Base-by-base conservation (phyloP, 2,888 invertebrate species). In the Ceraclea dissimilis region DNA sequence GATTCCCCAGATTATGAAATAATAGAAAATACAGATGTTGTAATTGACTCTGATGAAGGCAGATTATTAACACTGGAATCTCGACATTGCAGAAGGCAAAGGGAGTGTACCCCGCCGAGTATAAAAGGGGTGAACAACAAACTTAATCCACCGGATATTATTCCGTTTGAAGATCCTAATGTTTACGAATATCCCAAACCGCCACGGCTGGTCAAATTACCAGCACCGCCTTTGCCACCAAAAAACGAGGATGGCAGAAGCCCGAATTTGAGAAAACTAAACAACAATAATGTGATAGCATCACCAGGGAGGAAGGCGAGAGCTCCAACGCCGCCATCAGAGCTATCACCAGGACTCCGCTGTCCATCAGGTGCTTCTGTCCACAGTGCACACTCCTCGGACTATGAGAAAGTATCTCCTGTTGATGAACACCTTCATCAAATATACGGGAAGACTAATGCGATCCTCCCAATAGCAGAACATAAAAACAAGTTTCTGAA, bases 51-150 rank as follows among this genome's bases (percentile, higher is more conserved):
- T 43, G 78, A 81, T 60, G 81, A 82, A 67, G 85, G 85, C 1
- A 76, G 82, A 44, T 73, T 86, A 51, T 67, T 90, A 19, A 88
- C 88, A 0, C 72, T 89, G 51, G 88, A 89, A 66, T 79, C 82
- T 11, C 78, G 87, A 59, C 89, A 90, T 66, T 84, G 85, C 2
- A 85, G 83, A 58, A 74, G 90, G 43, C 90, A 90, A 68, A 75
- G 90, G 1, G 79, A 80, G 58, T 76, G 77, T 13, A 78, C 78
- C 8, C 78, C 78, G 18, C 75, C 79, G 0, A 76, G 74, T 6
- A 71, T 73, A 46, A 76, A 73, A 65, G 74, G 75, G 58, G 59
- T 72, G 18, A n/a, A n/a, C 2, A 74, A 78, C 59, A 75, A 70
- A 63, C 69, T 75, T 63, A 75, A 79, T 47, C 81, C 83, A 20